Conservation (phyloP, 53 echinoderm and acorn worm genomes). For the Temnopleurus reevesii region DNA sequence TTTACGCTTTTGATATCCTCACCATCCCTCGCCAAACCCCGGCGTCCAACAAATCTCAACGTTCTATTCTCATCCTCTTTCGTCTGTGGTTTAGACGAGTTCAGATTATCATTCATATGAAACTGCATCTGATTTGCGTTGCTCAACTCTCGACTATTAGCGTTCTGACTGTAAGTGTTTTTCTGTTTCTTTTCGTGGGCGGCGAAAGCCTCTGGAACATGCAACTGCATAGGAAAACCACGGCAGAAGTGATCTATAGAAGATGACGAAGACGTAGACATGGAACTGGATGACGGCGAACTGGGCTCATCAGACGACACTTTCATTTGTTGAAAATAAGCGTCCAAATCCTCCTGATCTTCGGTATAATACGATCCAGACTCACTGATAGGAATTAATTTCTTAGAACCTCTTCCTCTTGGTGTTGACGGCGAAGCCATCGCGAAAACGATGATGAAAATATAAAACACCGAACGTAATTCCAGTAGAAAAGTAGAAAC, state of each 20-base stretch:
- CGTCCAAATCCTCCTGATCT: conserved; percentile 30
- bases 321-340: conserved; percentile 50
- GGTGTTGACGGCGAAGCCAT: conserved; percentile 55
- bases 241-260: conserved; percentile 47
- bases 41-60: conserved; percentile 84
- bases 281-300: conserved; percentile 33
- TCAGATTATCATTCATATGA: conserved; percentile 31
- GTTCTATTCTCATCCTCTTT: conserved; percentile 78
- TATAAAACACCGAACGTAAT: background rate
- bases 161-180: background rate
- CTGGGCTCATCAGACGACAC: conserved; percentile 48
- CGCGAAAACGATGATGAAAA: background rate
- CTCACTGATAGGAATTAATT: conserved; percentile 41
- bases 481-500: background rate
- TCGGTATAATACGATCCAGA: conserved; percentile 23
- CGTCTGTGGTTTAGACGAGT: background rate
- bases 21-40: conserved; percentile 82
- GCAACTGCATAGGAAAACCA: conserved; percentile 53
- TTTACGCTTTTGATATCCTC: conserved; percentile 86
- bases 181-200: conserved; percentile 31
- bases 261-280: conserved; percentile 47
- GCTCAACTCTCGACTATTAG: background rate
- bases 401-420: conserved; percentile 18
- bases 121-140: conserved; percentile 44
- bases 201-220: conserved; percentile 51